Percentiles rank a stretch among this genome's conserved stretches.
phyloP scores from a whole-genome alignment of 2,888 invertebrate genomes.

The Hecatera dysodea region DNA sequence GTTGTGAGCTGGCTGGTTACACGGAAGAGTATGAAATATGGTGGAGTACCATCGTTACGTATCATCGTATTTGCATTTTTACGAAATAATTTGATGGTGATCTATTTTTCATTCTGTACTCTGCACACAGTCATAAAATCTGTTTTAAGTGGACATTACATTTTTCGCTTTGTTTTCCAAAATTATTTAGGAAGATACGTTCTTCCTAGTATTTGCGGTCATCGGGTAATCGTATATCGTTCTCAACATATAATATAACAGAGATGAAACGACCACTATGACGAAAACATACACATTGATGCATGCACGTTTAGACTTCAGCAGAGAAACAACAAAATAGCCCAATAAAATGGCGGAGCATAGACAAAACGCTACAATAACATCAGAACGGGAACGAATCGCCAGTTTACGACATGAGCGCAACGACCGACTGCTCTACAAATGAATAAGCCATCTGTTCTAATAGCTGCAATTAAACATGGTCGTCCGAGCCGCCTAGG shows the following conservation, averaged over 20 bases:
- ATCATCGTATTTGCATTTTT: conserved; percentile 3
- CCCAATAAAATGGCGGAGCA: conserved; percentile 89
- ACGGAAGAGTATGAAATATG: not conserved
- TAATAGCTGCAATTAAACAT: conserved; percentile 91
- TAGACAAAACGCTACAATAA: conserved; percentile 91
- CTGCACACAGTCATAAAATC: not conserved
- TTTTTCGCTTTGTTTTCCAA: not conserved
- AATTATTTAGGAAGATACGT: not conserved
- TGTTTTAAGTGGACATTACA: not conserved
- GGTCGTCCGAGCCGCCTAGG: conserved; percentile 80
- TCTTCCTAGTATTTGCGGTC: not conserved
- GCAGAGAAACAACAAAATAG: conserved; percentile 87
- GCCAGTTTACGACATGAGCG: conserved; percentile 90
- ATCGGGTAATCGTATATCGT: conserved; percentile 2
- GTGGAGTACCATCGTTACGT: no score
- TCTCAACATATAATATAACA: conserved; percentile 6
- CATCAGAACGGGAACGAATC: conserved; percentile 90
- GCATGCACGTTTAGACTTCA: conserved; percentile 77
- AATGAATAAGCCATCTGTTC: conserved; percentile 91
- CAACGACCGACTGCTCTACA: conserved; percentile 90
- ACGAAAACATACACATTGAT: conserved; percentile 77
- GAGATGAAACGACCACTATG: conserved; percentile 53
- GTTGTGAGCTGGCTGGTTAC: not conserved
- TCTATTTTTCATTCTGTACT: not conserved
- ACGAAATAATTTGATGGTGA: not conserved